phyloP scores from a whole-genome alignment of 2,888 invertebrate species.

The Drosophila falleni region DNA sequence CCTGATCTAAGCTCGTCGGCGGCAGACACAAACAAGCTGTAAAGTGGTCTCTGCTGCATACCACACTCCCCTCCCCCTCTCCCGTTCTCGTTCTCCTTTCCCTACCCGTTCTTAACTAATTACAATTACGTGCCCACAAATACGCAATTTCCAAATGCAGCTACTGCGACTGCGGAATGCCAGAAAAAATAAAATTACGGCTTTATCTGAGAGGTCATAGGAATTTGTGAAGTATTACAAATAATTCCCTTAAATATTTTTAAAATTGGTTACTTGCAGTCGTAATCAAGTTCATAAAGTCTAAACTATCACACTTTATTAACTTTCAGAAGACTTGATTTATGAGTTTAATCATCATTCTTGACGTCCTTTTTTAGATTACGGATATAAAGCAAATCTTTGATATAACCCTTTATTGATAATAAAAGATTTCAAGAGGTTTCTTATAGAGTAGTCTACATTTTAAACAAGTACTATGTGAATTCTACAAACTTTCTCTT shows the following conservation, averaged over 20 bases:
- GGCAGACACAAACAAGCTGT: slow-evolving; percentile 54
- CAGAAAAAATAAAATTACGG: neutral
- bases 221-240: neutral
- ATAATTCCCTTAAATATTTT: neutral
- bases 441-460: no score
- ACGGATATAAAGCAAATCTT: no score
- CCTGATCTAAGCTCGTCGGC: slow-evolving; percentile 54
- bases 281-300: neutral
- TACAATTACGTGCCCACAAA: slow-evolving; percentile 10
- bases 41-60: slow-evolving; percentile 25
- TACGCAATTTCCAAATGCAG: slow-evolving; percentile 2
- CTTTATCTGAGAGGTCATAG: slow-evolving; percentile 2
- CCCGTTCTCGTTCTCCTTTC: neutral
- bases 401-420: no score
- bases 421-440: no score
- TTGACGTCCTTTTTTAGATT: neutral
- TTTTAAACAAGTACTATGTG: neutral
- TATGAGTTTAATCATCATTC: neutral
- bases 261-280: neutral
- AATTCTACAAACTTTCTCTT: neutral
- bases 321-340: neutral
- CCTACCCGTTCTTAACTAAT: slow-evolving; percentile 2
- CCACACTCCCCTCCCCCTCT: neutral
- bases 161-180: slow-evolving; percentile 4
- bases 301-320: neutral